A percentile compares a stretch with the other conserved stretches of the same genome.
Evolutionary conservation across 2,888 invertebrate genomes (phyloP).

Genomic region (Drosophila tripunctata): DNA sequence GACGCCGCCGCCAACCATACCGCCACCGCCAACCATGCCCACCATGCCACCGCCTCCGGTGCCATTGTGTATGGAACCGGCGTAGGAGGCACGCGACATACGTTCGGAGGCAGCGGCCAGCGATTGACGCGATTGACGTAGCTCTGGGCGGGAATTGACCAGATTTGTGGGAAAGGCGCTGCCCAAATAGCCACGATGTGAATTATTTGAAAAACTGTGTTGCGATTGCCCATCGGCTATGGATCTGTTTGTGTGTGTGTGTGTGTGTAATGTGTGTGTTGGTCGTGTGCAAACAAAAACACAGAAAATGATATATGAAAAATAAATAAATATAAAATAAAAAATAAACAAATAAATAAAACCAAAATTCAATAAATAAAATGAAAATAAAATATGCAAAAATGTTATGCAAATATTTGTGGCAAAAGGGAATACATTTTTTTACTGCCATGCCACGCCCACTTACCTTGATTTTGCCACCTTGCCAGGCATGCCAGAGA

Average conservation of each 20-base stretch:
- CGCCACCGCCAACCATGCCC: constrained; percentile 11
- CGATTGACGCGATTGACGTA: constrained; percentile 94
- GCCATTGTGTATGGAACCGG: constrained; percentile 87
- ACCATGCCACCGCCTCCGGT: constrained; percentile 79
- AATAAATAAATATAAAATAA: constrained; percentile 27
- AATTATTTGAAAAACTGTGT: constrained; percentile 93
- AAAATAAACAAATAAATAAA: constrained; percentile 49
- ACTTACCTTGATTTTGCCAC: constrained; percentile 84
- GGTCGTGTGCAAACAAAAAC: constrained; percentile 39
- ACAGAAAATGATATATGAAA: constrained; percentile 37
- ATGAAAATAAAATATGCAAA: constrained; percentile 30
- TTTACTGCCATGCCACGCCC: neutral
- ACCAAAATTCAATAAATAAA: constrained; percentile 41
- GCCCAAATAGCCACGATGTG: constrained; percentile 89
- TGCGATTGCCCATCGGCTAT: constrained; percentile 95
- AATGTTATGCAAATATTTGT: constrained; percentile 37
- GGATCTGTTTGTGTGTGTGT: constrained; percentile 85
- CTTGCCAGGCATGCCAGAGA: constrained; percentile 88
- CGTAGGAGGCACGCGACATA: constrained; percentile 90
- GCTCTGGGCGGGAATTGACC: constrained; percentile 91
- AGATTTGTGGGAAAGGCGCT: constrained; percentile 90
- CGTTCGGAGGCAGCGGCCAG: constrained; percentile 92
- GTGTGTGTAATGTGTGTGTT: constrained; percentile 21
- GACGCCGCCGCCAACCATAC: constrained; percentile 49
- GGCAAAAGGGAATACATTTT: neutral